A percentile compares a stretch with the other conserved stretches of the same genome.
phyloP scores from a whole-genome alignment of 2,888 invertebrate species.

The Ornithoptera priamus region DNA sequence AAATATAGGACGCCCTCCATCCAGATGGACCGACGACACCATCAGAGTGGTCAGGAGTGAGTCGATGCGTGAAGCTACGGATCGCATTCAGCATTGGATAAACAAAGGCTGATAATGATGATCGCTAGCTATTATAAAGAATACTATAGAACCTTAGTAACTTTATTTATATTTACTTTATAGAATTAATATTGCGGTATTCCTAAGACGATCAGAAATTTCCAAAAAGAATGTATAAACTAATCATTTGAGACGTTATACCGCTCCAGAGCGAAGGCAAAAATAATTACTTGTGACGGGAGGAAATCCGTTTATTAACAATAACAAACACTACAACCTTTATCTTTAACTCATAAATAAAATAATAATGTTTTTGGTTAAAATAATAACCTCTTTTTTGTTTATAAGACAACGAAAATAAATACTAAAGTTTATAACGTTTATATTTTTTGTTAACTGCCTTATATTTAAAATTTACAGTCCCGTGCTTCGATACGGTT shows the following conservation, averaged over 20 bases:
- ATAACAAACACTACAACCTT: neutral
- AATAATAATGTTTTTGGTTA: neutral
- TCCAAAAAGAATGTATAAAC: neutral
- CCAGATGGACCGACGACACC: no score
- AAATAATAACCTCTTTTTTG: neutral
- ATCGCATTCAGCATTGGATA: no score
- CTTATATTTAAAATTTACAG: neutral
- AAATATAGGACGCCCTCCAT: no score
- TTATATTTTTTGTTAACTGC: no score
- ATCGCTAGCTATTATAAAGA: no score
- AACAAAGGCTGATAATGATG: no score
- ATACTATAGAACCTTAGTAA: no score
- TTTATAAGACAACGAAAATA: neutral
- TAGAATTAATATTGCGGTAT: no score
- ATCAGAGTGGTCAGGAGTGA: no score
- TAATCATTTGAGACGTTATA: neutral
- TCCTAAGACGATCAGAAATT: neutral
- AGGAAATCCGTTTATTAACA: conserved; percentile 2
- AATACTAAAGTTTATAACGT: neutral
- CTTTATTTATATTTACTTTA: no score
- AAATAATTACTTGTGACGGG: conserved; percentile 15
- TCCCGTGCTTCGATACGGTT: no score
- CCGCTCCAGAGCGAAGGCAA: neutral
- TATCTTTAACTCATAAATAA: neutral
- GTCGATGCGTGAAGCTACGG: no score